These are phyloP conservation scores for Trematomus loennbergii DNA, from an alignment of 2,113 vertebrate species.

Conservation along the genomic window DNA sequence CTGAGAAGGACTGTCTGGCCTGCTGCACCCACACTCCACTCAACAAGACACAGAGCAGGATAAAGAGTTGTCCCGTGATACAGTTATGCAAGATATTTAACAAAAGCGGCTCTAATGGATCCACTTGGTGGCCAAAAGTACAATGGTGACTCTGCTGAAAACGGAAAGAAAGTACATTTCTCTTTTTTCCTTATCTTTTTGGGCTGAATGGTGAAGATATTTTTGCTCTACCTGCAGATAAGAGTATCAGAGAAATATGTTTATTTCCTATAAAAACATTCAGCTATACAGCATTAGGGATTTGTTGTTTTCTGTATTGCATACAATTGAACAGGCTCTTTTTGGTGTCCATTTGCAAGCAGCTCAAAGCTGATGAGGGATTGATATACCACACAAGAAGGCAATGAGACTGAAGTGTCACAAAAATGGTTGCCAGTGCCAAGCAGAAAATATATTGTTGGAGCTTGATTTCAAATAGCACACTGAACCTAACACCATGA, in stretches of 20 bases:
- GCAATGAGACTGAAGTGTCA: neutral
- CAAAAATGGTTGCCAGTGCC: neutral
- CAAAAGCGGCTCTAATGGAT: conserved; percentile 12
- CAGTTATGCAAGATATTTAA: conserved; percentile 34
- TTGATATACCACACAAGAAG: neutral
- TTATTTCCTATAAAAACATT: neutral
- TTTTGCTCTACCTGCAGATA: neutral
- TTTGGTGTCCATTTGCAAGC: neutral
- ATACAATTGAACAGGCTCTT: neutral
- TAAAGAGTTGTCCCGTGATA: conserved; percentile 12
- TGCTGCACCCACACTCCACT: conserved; percentile 60
- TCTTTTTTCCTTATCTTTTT: neutral
- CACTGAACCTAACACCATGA: neutral
- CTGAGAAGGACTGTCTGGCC: conserved; percentile 59
- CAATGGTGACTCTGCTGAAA: neutral
- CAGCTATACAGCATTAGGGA: neutral
- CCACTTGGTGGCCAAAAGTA: neutral
- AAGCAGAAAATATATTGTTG: neutral
- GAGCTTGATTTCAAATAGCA: neutral
- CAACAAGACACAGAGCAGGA: conserved; percentile 33
- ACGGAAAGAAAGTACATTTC: conserved; percentile 1
- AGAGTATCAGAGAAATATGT: neutral
- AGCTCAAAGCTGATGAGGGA: neutral
- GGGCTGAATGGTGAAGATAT: neutral
- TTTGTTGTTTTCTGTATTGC: neutral